Percentiles rank a stretch among this genome's conserved stretches.
These are phyloP conservation scores for Dendrocincla tyrannina DNA, from an alignment of 2,797 vertebrate genomes.

Conservation along the genomic window DNA sequence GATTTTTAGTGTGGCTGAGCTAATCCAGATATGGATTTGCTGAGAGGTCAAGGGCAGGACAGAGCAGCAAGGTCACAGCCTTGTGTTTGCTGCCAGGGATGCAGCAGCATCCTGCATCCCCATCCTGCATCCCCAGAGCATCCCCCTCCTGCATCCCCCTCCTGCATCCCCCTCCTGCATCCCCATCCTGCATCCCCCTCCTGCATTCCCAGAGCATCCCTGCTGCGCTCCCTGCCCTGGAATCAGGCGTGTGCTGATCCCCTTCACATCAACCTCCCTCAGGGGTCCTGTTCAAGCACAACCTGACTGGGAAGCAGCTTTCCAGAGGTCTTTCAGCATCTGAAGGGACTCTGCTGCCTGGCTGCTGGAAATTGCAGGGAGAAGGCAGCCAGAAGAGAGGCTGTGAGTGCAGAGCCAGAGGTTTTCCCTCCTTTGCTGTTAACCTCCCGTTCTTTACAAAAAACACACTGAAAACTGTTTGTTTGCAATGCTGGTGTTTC, in stretches of 20 bases:
- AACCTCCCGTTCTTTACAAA: not conserved
- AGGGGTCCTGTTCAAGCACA: not conserved
- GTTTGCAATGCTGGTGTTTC: not conserved
- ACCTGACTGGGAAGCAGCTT: not conserved
- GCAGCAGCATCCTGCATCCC: not conserved
- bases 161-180: too few relatives aligned
- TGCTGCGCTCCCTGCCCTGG: fast-evolving
- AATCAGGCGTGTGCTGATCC: fast-evolving
- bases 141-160: too few relatives aligned
- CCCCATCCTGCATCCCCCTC: not conserved
- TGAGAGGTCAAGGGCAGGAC: constrained; percentile 29
- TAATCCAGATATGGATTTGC: constrained; percentile 48
- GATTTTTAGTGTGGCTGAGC: not conserved
- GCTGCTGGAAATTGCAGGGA: not conserved
- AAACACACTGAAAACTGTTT: not conserved
- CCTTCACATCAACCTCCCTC: fast-evolving
- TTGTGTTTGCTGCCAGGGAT: not conserved
- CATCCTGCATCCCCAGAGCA: too few relatives aligned
- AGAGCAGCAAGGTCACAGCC: not conserved
- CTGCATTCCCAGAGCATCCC: not conserved
- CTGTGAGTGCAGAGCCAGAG: not conserved
- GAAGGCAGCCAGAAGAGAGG: not conserved
- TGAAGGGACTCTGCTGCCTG: not conserved
- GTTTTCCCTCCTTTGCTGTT: not conserved
- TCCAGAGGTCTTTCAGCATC: not conserved